Evolutionary conservation across 2,888 invertebrate species (phyloP).

Genomic region (Yponomeuta sedellus): DNA sequence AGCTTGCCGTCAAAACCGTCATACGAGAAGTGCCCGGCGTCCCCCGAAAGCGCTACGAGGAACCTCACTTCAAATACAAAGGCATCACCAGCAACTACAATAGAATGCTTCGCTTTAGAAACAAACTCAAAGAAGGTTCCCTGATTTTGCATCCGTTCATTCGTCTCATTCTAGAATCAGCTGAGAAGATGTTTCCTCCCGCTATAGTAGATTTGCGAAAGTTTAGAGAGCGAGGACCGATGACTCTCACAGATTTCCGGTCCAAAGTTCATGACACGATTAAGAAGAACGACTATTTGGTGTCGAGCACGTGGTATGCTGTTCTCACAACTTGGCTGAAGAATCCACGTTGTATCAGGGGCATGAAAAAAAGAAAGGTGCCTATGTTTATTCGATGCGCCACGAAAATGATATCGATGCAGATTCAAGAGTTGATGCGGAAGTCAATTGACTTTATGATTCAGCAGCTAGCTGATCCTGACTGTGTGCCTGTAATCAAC

Average conservation of each 20-base stretch:
- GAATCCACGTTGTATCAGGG: slow-evolving; percentile 62
- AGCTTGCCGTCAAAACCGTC: slow-evolving; percentile 79
- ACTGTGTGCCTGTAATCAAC: slow-evolving; percentile 78
- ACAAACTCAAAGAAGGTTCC: slow-evolving; percentile 73
- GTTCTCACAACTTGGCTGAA: slow-evolving; percentile 65
- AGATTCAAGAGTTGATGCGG: slow-evolving; percentile 81
- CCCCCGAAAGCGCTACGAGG: slow-evolving; percentile 57
- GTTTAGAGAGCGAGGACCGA: slow-evolving; percentile 59
- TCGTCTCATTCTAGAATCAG: slow-evolving; percentile 73
- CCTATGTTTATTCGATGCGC: slow-evolving; percentile 60
- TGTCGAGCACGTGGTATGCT: slow-evolving; percentile 65
- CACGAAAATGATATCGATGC: slow-evolving; percentile 68
- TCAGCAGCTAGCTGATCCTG: slow-evolving; percentile 66
- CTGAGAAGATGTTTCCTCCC: slow-evolving; percentile 69
- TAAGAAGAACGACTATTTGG: slow-evolving; percentile 56
- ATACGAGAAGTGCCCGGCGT: slow-evolving; percentile 77
- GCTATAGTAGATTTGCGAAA: slow-evolving; percentile 70
- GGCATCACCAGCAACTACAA: slow-evolving; percentile 79
- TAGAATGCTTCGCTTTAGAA: slow-evolving; percentile 74
- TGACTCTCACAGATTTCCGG: slow-evolving; percentile 51
- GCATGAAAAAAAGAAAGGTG: slow-evolving; percentile 52
- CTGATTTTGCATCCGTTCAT: slow-evolving; percentile 80
- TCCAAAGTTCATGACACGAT: slow-evolving; percentile 53
- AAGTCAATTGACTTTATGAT: slow-evolving; percentile 80
- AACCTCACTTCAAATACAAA: slow-evolving; percentile 75